Conservation (phyloP, 2,113 vertebrate genomes). For the Myiozetetes cayanensis region DNA sequence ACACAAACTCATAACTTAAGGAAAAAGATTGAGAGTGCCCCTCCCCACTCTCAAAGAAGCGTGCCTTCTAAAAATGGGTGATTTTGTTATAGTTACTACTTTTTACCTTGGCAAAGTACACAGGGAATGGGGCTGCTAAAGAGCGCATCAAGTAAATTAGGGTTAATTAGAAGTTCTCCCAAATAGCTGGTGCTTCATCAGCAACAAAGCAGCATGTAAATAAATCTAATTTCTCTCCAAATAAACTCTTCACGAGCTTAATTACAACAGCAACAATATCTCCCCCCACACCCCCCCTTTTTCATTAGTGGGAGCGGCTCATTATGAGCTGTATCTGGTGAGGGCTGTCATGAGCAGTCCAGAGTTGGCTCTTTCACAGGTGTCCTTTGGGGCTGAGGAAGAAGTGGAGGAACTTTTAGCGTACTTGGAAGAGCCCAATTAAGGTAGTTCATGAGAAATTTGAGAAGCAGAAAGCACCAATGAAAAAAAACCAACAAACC, state of each 20-base stretch:
- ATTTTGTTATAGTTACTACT: constrained; percentile 20
- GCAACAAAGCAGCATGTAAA: constrained; percentile 85
- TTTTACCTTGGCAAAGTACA: constrained; percentile 49
- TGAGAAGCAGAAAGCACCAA: constrained; percentile 43
- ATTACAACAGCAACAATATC: constrained; percentile 77
- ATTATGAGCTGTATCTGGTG: constrained; percentile 61
- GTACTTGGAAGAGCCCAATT: constrained; percentile 67
- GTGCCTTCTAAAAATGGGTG: not conserved
- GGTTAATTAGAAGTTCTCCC: constrained; percentile 89
- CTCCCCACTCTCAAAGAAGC: not conserved
- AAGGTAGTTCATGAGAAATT: constrained; percentile 50
- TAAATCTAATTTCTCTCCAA: constrained; percentile 91
- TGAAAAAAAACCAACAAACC: not conserved
- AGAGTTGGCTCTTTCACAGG: constrained; percentile 59
- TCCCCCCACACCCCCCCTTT: not conserved
- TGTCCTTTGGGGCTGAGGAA: constrained; percentile 49
- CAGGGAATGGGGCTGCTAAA: constrained; percentile 49
- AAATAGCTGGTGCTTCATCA: constrained; percentile 80
- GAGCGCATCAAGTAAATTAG: constrained; percentile 81
- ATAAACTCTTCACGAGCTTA: constrained; percentile 76
- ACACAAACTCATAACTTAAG: not conserved
- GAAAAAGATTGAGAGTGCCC: not conserved
- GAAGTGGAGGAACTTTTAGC: constrained; percentile 43
- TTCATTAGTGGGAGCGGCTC: constrained; percentile 74
- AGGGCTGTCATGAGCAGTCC: constrained; percentile 47